Conservation (phyloP, 2,888 invertebrate species). For the Cataglyphis livida region DNA sequence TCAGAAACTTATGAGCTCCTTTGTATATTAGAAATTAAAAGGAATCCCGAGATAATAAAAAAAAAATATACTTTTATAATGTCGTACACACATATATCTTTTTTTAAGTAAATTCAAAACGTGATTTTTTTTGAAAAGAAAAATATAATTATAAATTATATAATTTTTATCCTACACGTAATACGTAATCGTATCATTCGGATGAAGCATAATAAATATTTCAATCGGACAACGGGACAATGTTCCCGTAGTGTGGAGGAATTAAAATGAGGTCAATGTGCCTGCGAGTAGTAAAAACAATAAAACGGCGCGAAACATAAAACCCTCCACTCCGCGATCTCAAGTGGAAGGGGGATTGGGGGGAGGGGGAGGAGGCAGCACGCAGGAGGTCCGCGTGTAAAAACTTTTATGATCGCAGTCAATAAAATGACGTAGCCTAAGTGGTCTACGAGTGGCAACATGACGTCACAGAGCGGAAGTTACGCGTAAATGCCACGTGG, state of each 20-base stretch:
- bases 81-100: neutral
- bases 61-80: neutral
- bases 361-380: neutral
- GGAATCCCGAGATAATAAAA: neutral
- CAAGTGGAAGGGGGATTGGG: neutral
- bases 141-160: neutral
- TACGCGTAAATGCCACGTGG: conserved; percentile 80
- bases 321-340: conserved; percentile 48
- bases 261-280: conserved; percentile 54
- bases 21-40: neutral
- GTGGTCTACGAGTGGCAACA: conserved; percentile 76
- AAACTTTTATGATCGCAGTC: conserved; percentile 85
- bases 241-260: conserved; percentile 13
- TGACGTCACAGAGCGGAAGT: conserved; percentile 83
- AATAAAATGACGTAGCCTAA: conserved; percentile 85
- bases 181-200: neutral
- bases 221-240: neutral
- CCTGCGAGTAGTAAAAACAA: conserved; percentile 38
- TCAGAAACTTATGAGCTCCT: neutral
- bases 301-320: conserved; percentile 40
- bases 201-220: neutral
- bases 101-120: neutral
- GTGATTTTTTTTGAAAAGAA: neutral
- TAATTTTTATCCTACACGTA: neutral
- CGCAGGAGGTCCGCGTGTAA: conserved; percentile 78